Conservation (phyloP, 2,888 invertebrate species). For the Gymnoscelis rufifasciata region DNA sequence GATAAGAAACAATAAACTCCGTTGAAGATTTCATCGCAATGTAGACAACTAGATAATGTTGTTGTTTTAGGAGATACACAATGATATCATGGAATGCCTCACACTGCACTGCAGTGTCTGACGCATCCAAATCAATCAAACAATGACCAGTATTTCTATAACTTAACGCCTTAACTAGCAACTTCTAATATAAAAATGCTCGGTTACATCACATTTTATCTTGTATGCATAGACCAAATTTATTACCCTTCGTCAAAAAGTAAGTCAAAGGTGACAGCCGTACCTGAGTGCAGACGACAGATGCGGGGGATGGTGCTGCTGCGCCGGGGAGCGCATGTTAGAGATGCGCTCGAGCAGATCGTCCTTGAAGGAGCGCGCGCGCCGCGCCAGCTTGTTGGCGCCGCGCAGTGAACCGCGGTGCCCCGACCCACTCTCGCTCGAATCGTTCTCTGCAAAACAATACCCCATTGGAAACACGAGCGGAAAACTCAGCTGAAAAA, state of each 20-base stretch:
- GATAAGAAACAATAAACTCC: constrained; percentile 66
- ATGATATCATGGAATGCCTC: constrained; percentile 22
- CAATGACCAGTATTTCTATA: background rate
- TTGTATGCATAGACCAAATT: no score
- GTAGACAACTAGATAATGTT: constrained; percentile 52
- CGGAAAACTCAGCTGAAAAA: background rate
- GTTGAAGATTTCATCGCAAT: constrained; percentile 56
- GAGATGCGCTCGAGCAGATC: constrained; percentile 94
- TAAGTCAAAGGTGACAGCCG: no score
- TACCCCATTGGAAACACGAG: constrained; percentile 9
- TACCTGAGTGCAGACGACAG: constrained; percentile 69
- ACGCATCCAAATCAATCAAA: constrained; percentile 1
- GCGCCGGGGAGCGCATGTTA: constrained; percentile 90
- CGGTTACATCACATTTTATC: no score
- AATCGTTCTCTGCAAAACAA: constrained; percentile 61
- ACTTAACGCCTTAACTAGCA: no score
- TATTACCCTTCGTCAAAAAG: no score
- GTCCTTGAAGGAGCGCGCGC: constrained; percentile 95
- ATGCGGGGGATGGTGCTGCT: constrained; percentile 73
- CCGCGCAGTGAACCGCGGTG: constrained; percentile 88
- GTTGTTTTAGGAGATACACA: constrained; percentile 31
- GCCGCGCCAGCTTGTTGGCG: constrained; percentile 88
- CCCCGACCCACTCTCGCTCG: constrained; percentile 80
- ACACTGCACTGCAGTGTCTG: background rate
- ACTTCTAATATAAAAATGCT: no score